phyloP scores from a whole-genome alignment of 2,797 vertebrate species.

The Lophius americanus region DNA sequence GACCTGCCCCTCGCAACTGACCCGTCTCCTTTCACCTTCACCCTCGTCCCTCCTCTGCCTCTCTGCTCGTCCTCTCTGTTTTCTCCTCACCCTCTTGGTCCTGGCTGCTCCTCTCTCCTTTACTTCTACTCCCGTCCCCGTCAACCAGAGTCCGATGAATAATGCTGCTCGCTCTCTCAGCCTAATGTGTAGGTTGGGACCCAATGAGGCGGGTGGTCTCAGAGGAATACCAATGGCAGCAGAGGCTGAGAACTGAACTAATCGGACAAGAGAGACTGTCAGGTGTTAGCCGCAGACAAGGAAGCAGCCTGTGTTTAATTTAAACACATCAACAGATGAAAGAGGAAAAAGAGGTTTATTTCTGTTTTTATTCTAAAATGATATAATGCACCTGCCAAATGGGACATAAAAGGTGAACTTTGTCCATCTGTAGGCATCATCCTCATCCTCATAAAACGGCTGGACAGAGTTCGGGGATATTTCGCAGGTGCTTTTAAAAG shows the following conservation, averaged over 20 bases:
- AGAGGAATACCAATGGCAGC: constrained; percentile 65
- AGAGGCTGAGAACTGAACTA: constrained; percentile 31
- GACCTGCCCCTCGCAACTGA: constrained; percentile 25
- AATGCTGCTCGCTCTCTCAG: constrained; percentile 45
- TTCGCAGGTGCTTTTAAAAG: too few species aligned
- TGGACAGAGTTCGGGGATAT: too few species aligned
- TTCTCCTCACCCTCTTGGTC: constrained; percentile 16
- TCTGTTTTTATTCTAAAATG: not conserved
- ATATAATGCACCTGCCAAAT: too few species aligned
- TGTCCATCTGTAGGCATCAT: too few species aligned
- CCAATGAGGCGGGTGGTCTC: constrained; percentile 36
- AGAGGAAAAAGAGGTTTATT: constrained; percentile 25
- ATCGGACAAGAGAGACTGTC: constrained; percentile 49
- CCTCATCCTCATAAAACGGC: too few species aligned
- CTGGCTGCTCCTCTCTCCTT: constrained; percentile 15
- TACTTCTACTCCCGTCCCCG: constrained; percentile 18
- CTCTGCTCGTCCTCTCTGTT: not conserved
- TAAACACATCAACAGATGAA: constrained; percentile 59
- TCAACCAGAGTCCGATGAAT: constrained; percentile 42
- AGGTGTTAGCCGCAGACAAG: constrained; percentile 45
- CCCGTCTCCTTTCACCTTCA: constrained; percentile 69
- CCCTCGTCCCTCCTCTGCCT: constrained; percentile 29
- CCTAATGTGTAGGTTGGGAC: constrained; percentile 54
- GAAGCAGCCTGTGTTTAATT: constrained; percentile 56
- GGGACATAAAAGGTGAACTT: too few species aligned